phyloP scores from a whole-genome alignment of 1,140 invertebrate species.

The Drosophila subpulchrella region DNA sequence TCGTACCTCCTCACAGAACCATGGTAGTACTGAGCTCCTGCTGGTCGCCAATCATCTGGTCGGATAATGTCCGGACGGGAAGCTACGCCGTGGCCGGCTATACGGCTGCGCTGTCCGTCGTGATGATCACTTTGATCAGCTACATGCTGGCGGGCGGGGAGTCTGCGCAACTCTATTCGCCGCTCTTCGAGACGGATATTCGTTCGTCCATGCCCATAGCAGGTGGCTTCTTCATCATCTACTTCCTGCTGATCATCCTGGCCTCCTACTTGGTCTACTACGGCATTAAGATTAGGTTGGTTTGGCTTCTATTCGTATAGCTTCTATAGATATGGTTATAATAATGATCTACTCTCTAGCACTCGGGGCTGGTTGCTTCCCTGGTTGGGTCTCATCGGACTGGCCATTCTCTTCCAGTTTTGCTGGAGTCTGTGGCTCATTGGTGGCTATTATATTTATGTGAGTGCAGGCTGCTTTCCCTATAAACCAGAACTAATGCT shows the following conservation, averaged over 20 bases:
- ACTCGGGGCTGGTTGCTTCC: slow-evolving; percentile 91
- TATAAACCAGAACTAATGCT: neutral
- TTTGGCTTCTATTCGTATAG: neutral
- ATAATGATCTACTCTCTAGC: slow-evolving; percentile 21
- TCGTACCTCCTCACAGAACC: neutral
- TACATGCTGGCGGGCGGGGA: slow-evolving; percentile 94
- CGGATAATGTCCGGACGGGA: slow-evolving; percentile 90
- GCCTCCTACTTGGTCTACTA: slow-evolving; percentile 87
- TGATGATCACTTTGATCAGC: slow-evolving; percentile 90
- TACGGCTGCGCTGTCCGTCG: slow-evolving; percentile 89
- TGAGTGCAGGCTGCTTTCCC: slow-evolving; percentile 86
- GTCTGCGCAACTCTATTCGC: slow-evolving; percentile 93
- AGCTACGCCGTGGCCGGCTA: slow-evolving; percentile 91
- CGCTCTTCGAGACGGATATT: slow-evolving; percentile 94
- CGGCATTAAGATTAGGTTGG: slow-evolving; percentile 85
- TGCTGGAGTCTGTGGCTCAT: slow-evolving; percentile 93
- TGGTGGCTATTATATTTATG: slow-evolving; percentile 95
- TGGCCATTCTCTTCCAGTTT: slow-evolving; percentile 91
- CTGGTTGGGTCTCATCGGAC: slow-evolving; percentile 90
- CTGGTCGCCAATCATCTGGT: slow-evolving; percentile 95
- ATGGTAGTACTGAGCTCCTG: slow-evolving; percentile 92
- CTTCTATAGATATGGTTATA: fast-evolving
- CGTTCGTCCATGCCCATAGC: slow-evolving; percentile 89
- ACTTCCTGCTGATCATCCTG: slow-evolving; percentile 89
- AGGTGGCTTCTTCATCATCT: slow-evolving; percentile 90